Percentiles rank a stretch among this genome's conserved stretches.
Conservation (phyloP, 2,113 vertebrate species). For the Cebidichthys violaceus region DNA sequence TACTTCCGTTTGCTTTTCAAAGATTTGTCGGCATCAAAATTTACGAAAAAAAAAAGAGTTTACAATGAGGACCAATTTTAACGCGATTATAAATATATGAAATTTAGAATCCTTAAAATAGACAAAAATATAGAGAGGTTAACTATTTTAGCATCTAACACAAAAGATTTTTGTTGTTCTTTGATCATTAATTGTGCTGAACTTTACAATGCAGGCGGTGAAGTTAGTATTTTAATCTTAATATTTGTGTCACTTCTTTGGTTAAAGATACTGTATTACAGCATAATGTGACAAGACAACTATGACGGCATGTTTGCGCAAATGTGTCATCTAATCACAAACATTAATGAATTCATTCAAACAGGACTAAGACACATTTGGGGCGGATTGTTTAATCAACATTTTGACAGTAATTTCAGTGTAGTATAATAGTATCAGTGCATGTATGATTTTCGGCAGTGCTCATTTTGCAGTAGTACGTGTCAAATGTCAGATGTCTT, state of each 20-base stretch:
- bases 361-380: background rate
- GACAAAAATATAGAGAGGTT: background rate
- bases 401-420: constrained; percentile 4
- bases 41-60: background rate
- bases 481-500: constrained; percentile 40
- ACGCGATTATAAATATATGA: background rate
- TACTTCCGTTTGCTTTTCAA: background rate
- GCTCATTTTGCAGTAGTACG: constrained; percentile 4
- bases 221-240: constrained; percentile 8
- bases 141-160: background rate
- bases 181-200: background rate
- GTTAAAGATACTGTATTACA: background rate
- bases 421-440: background rate
- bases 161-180: no score
- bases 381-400: background rate
- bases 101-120: background rate
- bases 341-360: background rate
- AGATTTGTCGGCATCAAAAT: background rate
- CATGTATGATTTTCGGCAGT: background rate
- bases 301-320: constrained; percentile 4
- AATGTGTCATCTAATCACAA: constrained; percentile 26
- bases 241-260: background rate
- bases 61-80: background rate
- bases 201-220: background rate
- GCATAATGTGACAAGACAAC: constrained; percentile 9